These are phyloP conservation scores for Drosophila neocordata DNA, from an alignment of 1,140 invertebrate species.

Conservation along the genomic window DNA sequence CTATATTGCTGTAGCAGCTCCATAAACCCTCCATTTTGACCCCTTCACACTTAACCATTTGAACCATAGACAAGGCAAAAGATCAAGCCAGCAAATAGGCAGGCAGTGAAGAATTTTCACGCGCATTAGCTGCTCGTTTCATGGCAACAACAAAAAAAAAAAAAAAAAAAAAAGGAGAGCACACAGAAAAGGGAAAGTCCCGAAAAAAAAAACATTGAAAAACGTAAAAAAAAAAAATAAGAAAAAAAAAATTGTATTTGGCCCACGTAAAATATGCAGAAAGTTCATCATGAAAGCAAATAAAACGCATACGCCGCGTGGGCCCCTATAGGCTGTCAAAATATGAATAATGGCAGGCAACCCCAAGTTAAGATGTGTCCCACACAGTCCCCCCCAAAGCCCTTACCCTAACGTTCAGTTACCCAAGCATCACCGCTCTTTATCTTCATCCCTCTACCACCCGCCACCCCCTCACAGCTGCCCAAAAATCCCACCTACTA, in stretches of 20 bases:
- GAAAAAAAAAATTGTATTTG: constrained; percentile 38
- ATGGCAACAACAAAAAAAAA: neutral
- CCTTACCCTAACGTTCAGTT: constrained; percentile 3
- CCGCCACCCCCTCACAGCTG: neutral
- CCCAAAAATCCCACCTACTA: neutral
- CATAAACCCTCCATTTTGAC: constrained; percentile 1
- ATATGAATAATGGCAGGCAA: constrained; percentile 67
- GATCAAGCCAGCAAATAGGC: constrained; percentile 40
- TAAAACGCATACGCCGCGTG: constrained; percentile 74
- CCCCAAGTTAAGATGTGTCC: constrained; percentile 30
- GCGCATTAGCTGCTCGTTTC: constrained; percentile 64
- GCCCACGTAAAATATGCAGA: constrained; percentile 66
- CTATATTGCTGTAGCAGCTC: constrained; percentile 13
- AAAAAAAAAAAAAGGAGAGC: constrained; percentile 2
- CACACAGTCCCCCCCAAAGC: constrained; percentile 7
- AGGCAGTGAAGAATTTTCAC: constrained; percentile 45
- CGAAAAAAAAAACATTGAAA: constrained; percentile 2
- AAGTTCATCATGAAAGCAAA: constrained; percentile 73
- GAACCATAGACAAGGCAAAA: constrained; percentile 29
- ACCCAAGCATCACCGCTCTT: constrained; percentile 21
- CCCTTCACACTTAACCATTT: constrained; percentile 21
- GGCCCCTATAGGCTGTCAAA: constrained; percentile 64
- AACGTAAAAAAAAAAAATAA: constrained; percentile 3
- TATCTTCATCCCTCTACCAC: neutral
- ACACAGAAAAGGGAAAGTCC: constrained; percentile 1